Base-by-base conservation (phyloP, 2,888 invertebrate species). In the Brachyptera risi region DNA sequence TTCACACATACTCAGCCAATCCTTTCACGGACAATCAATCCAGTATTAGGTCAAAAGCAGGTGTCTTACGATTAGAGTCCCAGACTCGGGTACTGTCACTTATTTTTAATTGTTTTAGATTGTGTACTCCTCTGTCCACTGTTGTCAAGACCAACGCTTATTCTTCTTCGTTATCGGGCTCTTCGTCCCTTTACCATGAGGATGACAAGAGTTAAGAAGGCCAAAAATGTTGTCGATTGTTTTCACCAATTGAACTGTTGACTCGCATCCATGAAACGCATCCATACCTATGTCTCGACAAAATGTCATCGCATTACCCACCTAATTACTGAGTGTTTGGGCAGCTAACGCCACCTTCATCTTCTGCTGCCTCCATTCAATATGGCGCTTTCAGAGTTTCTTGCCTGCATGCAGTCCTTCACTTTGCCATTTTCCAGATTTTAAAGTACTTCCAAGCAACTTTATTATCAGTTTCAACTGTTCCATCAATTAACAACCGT, bases 371-470 rank as follows among this genome's bases (percentile, higher is more conserved):
- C 21, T 51, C 35, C 51, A 51, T 51, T 51, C 31, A 3, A 67
- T 56, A 44, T 68, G 65, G 3, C 56, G 37, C 13, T 19, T 23
- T 44, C 58, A 56, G 15, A 68, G 26, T 60, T 67, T 66, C 26
- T 56, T 67, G 11, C 59, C 63, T 31, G 63, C 57, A 58, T 64
- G 62, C 5, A 65, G 51, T 5, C 62, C 63, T 54, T 68, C 63
- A 31, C 50, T 51, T 59, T 67, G 65, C 0, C 66, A 47, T 9
- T 58, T 7, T n/a, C 62, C 67, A 37, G 0, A 61, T 26, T 27
- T 13, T 19, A 54, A 66, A 31, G 27, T 62, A 65, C 9, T 63
- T 23, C 63, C 62, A 65, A 9, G 59, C 19, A 15, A 67, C 66
- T 47, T 38, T 27, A n/a, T 58, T 54, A n/a, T n/a, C n/a, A n/a